phyloP scores from a whole-genome alignment of 2,113 vertebrate genomes.

The Phalacrocorax pelagicus region DNA sequence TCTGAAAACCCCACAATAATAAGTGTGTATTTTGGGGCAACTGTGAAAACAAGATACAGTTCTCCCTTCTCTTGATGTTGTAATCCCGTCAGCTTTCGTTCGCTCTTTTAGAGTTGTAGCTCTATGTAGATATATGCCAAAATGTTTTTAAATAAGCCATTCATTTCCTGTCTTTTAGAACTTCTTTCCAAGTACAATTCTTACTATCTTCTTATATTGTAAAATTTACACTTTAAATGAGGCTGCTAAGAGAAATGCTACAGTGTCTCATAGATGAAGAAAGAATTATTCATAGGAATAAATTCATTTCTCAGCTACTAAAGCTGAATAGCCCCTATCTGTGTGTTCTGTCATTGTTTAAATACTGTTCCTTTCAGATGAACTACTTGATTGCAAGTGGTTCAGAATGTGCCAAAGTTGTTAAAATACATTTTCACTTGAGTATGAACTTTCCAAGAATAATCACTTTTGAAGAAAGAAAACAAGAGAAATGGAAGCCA shows the following conservation, averaged over 20 bases:
- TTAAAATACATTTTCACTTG: neutral
- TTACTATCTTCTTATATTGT: neutral
- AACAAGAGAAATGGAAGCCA: neutral
- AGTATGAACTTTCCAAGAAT: neutral
- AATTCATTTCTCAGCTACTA: neutral
- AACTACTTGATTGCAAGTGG: neutral
- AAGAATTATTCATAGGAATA: neutral
- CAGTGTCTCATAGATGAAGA: neutral
- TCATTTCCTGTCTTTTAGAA: neutral
- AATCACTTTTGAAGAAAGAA: neutral
- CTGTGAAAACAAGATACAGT: neutral
- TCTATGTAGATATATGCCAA: fast-evolving
- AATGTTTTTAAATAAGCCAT: neutral
- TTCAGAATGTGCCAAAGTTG: neutral
- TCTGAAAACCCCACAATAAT: neutral
- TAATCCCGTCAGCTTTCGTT: neutral
- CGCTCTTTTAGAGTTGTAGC: neutral
- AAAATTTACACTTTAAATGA: neutral
- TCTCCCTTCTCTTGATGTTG: neutral
- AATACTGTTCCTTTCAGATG: neutral
- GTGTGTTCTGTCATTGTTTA: neutral
- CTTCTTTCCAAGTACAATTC: neutral
- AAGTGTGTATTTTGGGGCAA: neutral
- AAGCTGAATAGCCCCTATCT: neutral
- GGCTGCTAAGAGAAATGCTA: neutral